Conservation (phyloP, 2,113 vertebrate genomes). For the Bubo scandiacus region DNA sequence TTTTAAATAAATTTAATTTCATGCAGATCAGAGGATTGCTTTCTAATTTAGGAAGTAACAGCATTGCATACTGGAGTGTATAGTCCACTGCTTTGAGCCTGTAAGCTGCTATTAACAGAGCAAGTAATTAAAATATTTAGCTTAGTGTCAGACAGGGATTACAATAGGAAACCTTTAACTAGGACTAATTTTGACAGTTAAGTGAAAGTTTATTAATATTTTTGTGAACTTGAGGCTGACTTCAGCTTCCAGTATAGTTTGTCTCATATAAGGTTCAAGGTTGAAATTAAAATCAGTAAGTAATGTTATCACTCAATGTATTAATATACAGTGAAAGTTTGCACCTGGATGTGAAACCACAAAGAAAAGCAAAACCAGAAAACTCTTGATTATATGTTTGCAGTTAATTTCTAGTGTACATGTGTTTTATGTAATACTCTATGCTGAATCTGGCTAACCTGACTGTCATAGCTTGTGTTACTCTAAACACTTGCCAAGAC, state of each 20-base stretch:
- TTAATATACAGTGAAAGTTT: neutral
- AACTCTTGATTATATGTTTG: neutral
- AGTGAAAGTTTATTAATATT: neutral
- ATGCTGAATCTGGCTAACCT: neutral
- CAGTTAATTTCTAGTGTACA: neutral
- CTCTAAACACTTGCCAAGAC: neutral
- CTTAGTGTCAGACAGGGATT: neutral
- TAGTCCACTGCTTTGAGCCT: neutral
- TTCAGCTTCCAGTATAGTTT: neutral
- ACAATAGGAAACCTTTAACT: neutral
- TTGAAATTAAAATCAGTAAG: neutral
- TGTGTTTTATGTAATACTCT: neutral
- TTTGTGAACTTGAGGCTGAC: neutral
- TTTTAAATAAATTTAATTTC: neutral
- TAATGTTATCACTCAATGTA: neutral
- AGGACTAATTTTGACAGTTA: neutral
- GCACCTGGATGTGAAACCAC: neutral
- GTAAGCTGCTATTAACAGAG: slow-evolving; percentile 1
- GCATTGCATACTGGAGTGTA: neutral
- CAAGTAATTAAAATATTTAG: slow-evolving; percentile 39
- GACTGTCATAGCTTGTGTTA: neutral
- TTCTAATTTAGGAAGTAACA: neutral
- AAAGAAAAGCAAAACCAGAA: neutral
- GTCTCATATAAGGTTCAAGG: neutral
- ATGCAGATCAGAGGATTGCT: neutral